Evolutionary conservation across 2,113 vertebrate genomes (phyloP), one percentile per base, ranked within the genome.

Genomic region (Phalacrocorax carbo): DNA sequence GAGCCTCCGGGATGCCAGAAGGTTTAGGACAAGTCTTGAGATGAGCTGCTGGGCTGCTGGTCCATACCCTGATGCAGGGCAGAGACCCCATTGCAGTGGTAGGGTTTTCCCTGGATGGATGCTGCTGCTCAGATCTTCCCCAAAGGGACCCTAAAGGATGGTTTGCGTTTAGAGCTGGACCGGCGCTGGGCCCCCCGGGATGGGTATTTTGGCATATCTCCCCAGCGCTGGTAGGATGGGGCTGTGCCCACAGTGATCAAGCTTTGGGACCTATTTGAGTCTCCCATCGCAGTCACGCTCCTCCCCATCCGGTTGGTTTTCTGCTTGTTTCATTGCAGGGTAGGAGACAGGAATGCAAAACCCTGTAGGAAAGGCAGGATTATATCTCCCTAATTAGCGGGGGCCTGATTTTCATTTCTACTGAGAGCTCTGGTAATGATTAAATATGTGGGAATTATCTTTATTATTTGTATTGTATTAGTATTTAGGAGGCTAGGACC

Each of bases 321-420:
- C 52, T 79, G 27, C 73, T 72, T 40, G 25, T 55, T 72, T 82
- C 79, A 8, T 30, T 76, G 62, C 70, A 87, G 46, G 10, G 23
- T 32, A 42, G 48, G 60, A 89, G 73, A 21, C 61, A 15, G 80
- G 60, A 42, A 82, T 87, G 73, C 55, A 68, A 82, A 68, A 87
- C 66, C 65, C 77, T 95, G 81, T 75, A 89, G 93, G 61, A 89
- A 89, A 90, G 54, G 52, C 70, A 84, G 84, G 77, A 76, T 82
- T 93, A 68, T 32, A 21, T 75, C 70, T 94, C 51, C 65, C 57
- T 96, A 89, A 96, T 97, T 97, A 94, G 70, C n/a, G 82, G 32
- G 29, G 23, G 3, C 75, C 82, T 90, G 78, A 93, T 95, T 88
- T 82, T 90, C 11, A 46, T 91, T 90, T 96, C 90, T 65, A 93